A percentile compares a stretch with the other conserved stretches of the same genome.
These are phyloP conservation scores for Neoniphon sammara DNA, from an alignment of 2,797 vertebrate genomes.

Conservation along the genomic window DNA sequence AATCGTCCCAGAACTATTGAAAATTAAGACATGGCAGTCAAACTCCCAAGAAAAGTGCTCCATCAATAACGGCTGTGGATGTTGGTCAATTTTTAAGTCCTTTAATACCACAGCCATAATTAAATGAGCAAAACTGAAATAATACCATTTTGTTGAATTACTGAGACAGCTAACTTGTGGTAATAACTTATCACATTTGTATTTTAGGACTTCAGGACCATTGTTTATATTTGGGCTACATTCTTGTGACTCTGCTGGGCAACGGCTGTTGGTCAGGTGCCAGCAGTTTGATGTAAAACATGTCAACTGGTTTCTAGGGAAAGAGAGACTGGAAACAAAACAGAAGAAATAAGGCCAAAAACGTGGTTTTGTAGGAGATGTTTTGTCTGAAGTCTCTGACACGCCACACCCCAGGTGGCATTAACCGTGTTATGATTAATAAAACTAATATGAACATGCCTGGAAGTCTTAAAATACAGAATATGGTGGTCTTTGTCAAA, in stretches of 20 bases:
- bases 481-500: conserved; percentile 26
- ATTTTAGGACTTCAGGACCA: background rate
- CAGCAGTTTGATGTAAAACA: conserved; percentile 40
- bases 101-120: too few relatives aligned
- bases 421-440: conserved; percentile 54
- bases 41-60: too few relatives aligned
- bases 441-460: conserved; percentile 38
- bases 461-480: conserved; percentile 43
- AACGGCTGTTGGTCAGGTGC: conserved; percentile 19
- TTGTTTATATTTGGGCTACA: conserved; percentile 9
- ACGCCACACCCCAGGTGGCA: conserved; percentile 45
- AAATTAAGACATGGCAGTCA: too few relatives aligned
- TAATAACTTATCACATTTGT: background rate
- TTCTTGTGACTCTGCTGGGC: conserved; percentile 16
- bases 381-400: conserved; percentile 29
- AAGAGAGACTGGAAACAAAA: conserved; percentile 36
- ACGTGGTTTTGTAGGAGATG: conserved; percentile 40
- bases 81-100: too few relatives aligned
- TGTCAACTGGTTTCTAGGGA: conserved; percentile 34
- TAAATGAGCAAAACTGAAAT: background rate
- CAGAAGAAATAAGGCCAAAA: conserved; percentile 16
- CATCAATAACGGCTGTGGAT: too few relatives aligned
- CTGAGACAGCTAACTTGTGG: background rate
- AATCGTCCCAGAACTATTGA: background rate
- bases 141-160: background rate